Percentiles rank a stretch among this genome's conserved stretches.
phyloP scores from a whole-genome alignment of 2,888 invertebrate species.

The Dolichomitus sp. region DNA sequence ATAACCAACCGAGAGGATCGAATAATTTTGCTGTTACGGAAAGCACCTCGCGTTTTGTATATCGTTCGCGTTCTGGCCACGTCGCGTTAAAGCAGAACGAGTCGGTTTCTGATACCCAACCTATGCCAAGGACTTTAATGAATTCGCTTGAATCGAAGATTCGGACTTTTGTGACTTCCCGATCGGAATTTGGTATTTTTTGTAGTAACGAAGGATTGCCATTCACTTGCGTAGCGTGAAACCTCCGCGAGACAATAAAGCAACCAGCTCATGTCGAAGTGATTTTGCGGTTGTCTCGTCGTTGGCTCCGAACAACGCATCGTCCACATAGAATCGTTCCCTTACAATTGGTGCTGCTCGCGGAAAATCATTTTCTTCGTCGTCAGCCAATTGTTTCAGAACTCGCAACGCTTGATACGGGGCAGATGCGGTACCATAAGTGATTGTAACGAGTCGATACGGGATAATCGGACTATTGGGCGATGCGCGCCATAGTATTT shows the following conservation, averaged over 20 bases:
- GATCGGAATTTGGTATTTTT: slow-evolving; percentile 8
- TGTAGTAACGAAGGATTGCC: slow-evolving; percentile 14
- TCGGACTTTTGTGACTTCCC: slow-evolving; percentile 20
- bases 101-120: not conserved
- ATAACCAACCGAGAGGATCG: slow-evolving; percentile 31
- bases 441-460: slow-evolving; percentile 67
- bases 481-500: slow-evolving; percentile 72
- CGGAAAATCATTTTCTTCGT: slow-evolving; percentile 48
- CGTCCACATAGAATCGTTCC: slow-evolving; percentile 71
- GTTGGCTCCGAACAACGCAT: slow-evolving; percentile 45
- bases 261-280: slow-evolving; percentile 23
- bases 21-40: slow-evolving; percentile 23
- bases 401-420: slow-evolving; percentile 70
- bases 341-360: slow-evolving; percentile 54
- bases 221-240: slow-evolving; percentile 49
- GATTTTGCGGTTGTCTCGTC: slow-evolving; percentile 5
- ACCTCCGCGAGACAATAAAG: slow-evolving; percentile 33
- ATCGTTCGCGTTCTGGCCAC: not conserved
- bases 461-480: slow-evolving; percentile 9
- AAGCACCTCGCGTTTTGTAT: not conserved
- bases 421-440: slow-evolving; percentile 70
- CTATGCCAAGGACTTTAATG: slow-evolving; percentile 34
- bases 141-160: slow-evolving; percentile 34
- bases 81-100: not conserved
- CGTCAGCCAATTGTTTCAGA: too few species aligned